Evolutionary conservation across 2,888 invertebrate genomes (phyloP), one percentile per base, ranked within the genome.

Genomic region (Lycia hirtaria): DNA sequence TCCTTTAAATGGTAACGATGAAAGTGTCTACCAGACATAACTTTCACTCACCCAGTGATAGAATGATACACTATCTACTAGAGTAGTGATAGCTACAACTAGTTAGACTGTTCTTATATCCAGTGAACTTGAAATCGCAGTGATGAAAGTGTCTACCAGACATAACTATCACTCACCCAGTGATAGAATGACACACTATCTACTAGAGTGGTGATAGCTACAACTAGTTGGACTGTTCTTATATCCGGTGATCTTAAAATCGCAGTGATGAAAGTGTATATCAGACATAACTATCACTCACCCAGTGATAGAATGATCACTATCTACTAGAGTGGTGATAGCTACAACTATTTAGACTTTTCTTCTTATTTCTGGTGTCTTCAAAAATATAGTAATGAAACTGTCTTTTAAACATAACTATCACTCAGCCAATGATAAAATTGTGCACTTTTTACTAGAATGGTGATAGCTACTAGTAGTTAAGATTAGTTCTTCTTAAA

Each of bases 371-470:
- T n/a, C n/a, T n/a, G n/a, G n/a, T n/a, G n/a, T n/a, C n/a, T n/a
- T n/a, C n/a, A n/a, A n/a, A n/a, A n/a, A n/a, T n/a, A n/a, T n/a
- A n/a, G n/a, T n/a, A n/a, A n/a, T n/a, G n/a, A n/a, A n/a, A n/a
- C n/a, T n/a, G n/a, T n/a, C n/a, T n/a, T n/a, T n/a, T n/a, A n/a
- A n/a, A n/a, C 0, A 30, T 12, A 43, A 48, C 55, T 52, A 52
- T 55, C 52, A 56, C 19, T 41, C 53, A 51, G 45, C 58, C 60
- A 68, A 67, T 65, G 64, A 60, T 53, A 61, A 60, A 60, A 58
- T 56, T 19, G 12, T 4, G 10, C 50, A 62, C 59, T 30, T 15
- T 35, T 17, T 43, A 28, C 47, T 43, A 51, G 28, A 32, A 38
- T 43, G 7, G 43, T 20, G 30, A 45, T 40, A 52, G 52, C 53